phyloP scores from a whole-genome alignment of 2,797 vertebrate genomes.

The Nothura maculosa region DNA sequence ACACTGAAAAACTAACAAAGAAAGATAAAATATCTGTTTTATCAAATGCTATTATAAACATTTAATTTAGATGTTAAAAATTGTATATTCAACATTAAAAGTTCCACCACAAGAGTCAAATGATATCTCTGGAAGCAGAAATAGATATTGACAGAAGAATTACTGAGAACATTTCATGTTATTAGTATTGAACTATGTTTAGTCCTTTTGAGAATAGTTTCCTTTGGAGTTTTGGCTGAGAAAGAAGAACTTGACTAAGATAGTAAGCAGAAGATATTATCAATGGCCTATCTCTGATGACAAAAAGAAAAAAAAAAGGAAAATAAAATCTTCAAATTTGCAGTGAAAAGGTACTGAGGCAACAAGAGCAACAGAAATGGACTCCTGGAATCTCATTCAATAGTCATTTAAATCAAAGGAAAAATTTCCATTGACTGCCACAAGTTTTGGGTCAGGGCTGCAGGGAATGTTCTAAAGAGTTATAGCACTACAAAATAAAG shows the following conservation, averaged over 20 bases:
- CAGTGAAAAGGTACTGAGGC: not conserved
- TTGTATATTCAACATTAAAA: conserved; percentile 8
- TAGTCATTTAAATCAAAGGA: not conserved
- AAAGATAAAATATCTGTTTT: conserved; percentile 22
- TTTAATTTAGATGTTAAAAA: conserved; percentile 38
- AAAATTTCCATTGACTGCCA: not conserved
- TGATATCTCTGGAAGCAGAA: conserved; percentile 30
- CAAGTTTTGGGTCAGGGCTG: not conserved
- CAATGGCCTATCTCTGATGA: not conserved
- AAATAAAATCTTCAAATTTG: not conserved
- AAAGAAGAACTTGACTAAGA: not conserved
- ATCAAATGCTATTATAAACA: conserved; percentile 26
- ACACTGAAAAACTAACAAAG: conserved; percentile 6
- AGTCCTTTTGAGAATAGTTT: conserved; percentile 21
- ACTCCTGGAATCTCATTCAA: not conserved
- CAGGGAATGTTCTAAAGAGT: not conserved
- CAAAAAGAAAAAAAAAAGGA: not conserved
- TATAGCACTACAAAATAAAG: not conserved
- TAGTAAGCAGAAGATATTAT: not conserved
- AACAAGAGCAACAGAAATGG: not conserved
- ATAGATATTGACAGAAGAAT: conserved; percentile 20
- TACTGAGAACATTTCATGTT: conserved; percentile 17
- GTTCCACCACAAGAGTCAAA: conserved; percentile 10
- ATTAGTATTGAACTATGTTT: not conserved
- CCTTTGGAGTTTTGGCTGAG: not conserved